Evolutionary conservation across 2,888 invertebrate species (phyloP), one percentile per base, ranked within the genome.

Genomic region (Exephanes ischioxanthus): DNA sequence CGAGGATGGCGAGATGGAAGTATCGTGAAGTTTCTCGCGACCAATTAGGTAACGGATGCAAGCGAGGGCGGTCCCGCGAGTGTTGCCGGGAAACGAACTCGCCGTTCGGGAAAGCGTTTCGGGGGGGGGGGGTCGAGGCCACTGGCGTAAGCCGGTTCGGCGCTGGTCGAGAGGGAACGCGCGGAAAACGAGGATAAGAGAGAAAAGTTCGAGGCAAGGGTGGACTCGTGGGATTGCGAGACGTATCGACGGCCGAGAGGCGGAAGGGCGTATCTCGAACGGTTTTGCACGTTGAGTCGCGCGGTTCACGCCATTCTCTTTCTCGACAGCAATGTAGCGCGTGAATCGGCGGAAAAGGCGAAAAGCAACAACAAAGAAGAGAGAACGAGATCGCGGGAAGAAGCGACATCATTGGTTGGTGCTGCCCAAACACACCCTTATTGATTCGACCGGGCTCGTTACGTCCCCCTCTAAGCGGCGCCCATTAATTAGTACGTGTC

Each of bases 61-160:
- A 82, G 89, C 87, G 87, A 86, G 89, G 91, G 91, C 90, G 91
- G 91, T 90, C 80, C 90, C 89, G 83, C 77, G 70, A 88, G 90
- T 91, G 92, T 92, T 92, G 92, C 92, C 88, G 91, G 91, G 92
- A 91, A 92, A 92, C 91, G 89, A 88, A 86, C 89, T 86, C 87
- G 82, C 19, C 70, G 76, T 11, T 1, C 53, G 58, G 67, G 33
- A 55, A 75, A 71, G 68, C 14, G 51, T 53, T 61, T 58, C 33
- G 22, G 22, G 58, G 26, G 45, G 45, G 22, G 58, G 26, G 45
- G 45, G 45, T 45, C 45, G 45, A 45, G 16, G 45, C 14, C 16
- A 3, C 16, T 16, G 45, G 45, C 16, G 45, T 45, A 16, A 45
- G 45, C 16, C 45, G 45, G 45, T 5, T 16, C 45, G 45, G 5